Percentiles rank a stretch among this genome's conserved stretches.
These are phyloP conservation scores for Pseudoatta argentina DNA, from an alignment of 1,140 invertebrate species.

Conservation along the genomic window DNA sequence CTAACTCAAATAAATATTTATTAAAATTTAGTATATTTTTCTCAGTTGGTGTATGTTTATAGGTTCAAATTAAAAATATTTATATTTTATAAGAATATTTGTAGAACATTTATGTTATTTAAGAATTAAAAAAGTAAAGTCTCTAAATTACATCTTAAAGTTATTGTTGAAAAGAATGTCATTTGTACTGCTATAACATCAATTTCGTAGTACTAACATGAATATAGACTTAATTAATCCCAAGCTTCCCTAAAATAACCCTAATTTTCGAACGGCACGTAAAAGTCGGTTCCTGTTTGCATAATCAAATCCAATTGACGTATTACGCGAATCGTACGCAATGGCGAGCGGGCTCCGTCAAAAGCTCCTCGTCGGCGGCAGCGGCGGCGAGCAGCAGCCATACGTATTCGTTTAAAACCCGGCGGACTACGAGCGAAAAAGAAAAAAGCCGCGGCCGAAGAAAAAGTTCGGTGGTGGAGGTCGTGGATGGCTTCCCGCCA, in stretches of 20 bases:
- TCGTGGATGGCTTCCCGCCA: slow-evolving; percentile 60
- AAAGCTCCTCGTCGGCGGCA: not conserved
- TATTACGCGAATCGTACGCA: slow-evolving; percentile 41
- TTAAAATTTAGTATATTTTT: too few species aligned
- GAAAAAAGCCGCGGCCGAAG: slow-evolving; percentile 43
- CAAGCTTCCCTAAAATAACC: not conserved
- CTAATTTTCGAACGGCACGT: not conserved
- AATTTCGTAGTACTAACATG: not conserved
- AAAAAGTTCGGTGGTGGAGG: slow-evolving; percentile 58
- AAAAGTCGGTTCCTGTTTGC: slow-evolving; percentile 25
- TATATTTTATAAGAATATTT: too few species aligned
- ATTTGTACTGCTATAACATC: not conserved
- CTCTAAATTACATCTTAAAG: not conserved
- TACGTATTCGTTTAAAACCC: slow-evolving; percentile 57
- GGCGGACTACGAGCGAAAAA: slow-evolving; percentile 44
- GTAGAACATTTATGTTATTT: too few species aligned
- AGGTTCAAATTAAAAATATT: too few species aligned
- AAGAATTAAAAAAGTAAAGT: not conserved
- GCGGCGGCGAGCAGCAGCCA: slow-evolving; percentile 23
- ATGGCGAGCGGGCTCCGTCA: not conserved
- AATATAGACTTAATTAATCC: not conserved
- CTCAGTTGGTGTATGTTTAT: too few species aligned
- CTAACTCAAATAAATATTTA: too few species aligned
- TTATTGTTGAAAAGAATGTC: not conserved
- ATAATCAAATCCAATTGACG: slow-evolving; percentile 47